phyloP scores from a whole-genome alignment of 2,888 invertebrate species.

The Drosophila lutescens region DNA sequence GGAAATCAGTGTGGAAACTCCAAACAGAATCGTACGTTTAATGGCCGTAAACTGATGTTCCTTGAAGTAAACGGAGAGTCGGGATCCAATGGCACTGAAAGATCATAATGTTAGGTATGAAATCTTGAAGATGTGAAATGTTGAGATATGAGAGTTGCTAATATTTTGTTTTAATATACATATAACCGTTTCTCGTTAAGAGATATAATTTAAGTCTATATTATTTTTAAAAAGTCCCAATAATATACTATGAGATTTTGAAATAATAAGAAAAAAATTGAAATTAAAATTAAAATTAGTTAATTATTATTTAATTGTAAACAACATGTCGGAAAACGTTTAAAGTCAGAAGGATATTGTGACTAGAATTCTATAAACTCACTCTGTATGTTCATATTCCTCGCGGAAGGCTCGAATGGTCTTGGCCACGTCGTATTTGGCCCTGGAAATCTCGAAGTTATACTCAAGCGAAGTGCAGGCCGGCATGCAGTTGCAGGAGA shows the following conservation, averaged over 20 bases:
- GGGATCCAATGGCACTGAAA: slow-evolving; percentile 85
- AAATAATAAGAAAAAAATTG: no score
- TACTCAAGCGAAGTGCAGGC: slow-evolving; percentile 82
- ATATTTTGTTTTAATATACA: no score
- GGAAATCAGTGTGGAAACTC: slow-evolving; percentile 88
- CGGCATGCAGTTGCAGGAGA: slow-evolving; percentile 82
- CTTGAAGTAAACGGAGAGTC: slow-evolving; percentile 89
- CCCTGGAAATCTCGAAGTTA: slow-evolving; percentile 82
- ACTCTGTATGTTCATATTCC: slow-evolving; percentile 79
- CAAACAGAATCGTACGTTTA: slow-evolving; percentile 88
- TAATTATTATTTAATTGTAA: no score
- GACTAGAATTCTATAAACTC: slow-evolving; percentile 18
- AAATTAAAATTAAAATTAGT: no score
- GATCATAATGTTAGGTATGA: not conserved
- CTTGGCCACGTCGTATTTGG: slow-evolving; percentile 70
- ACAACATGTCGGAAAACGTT: no score
- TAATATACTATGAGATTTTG: no score
- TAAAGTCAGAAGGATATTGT: not conserved
- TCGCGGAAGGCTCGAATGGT: slow-evolving; percentile 78
- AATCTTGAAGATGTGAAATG: no score
- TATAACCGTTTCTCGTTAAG: no score
- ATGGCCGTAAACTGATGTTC: slow-evolving; percentile 89
- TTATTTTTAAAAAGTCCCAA: no score
- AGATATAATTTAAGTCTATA: no score
- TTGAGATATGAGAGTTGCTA: no score